A percentile compares a stretch with the other conserved stretches of the same genome.
phyloP scores from a whole-genome alignment of 2,888 invertebrate genomes.

The Hemithea aestivaria region DNA sequence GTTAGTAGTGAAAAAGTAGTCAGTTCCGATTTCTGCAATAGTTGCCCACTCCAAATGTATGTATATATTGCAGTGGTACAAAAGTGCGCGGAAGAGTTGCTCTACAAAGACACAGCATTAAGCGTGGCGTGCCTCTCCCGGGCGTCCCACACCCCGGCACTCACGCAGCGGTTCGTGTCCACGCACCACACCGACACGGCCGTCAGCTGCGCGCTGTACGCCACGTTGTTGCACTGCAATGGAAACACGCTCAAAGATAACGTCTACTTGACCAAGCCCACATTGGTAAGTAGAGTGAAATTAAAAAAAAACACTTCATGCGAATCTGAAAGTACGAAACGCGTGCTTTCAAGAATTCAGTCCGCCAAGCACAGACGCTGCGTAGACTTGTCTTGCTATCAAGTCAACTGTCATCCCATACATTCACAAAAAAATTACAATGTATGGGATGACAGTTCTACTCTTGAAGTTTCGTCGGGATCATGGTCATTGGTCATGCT shows the following conservation, averaged over 20 bases:
- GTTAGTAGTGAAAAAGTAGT: no score
- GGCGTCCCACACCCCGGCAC: conserved; percentile 6
- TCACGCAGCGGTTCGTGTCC: conserved; percentile 17
- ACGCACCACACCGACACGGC: conserved; percentile 33
- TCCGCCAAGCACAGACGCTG: no score
- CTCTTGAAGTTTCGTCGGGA: no score
- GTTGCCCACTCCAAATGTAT: background rate
- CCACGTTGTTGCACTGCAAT: conserved; percentile 48
- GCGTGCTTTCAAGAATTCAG: no score
- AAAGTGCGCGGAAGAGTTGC: conserved; percentile 53
- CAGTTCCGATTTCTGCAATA: no score
- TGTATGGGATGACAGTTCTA: no score
- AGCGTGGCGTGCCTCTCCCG: conserved; percentile 53
- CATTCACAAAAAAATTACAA: no score
- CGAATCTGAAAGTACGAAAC: no score
- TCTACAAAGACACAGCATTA: conserved; percentile 54
- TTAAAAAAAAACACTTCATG: no score
- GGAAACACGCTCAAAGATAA: conserved; percentile 44
- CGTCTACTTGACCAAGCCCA: conserved; percentile 51
- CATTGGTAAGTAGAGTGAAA: conserved; percentile 30
- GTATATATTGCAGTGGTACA: conserved; percentile 43
- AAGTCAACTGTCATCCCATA: no score
- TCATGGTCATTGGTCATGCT: no score
- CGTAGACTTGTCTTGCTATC: no score
- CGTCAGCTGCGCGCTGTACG: conserved; percentile 51